Percentiles rank a stretch among this genome's conserved stretches.
These are phyloP conservation scores for Chelonus insularis DNA, from an alignment of 1,140 invertebrate species.

Conservation along the genomic window DNA sequence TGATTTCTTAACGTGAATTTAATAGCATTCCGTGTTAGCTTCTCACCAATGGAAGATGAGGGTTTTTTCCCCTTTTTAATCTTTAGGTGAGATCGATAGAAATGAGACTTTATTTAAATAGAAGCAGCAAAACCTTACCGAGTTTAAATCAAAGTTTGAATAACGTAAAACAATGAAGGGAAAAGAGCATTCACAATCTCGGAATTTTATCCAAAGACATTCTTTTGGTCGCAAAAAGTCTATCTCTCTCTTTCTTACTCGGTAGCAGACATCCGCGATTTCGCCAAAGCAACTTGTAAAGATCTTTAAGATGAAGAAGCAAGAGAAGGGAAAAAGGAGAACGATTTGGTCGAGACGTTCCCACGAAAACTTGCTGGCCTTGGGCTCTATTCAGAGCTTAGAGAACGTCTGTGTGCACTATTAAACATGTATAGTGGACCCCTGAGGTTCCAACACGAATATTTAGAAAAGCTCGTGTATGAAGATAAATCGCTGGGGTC, in stretches of 20 bases:
- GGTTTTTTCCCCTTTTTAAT: no score
- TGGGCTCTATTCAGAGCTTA: conserved; percentile 31
- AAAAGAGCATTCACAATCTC: no score
- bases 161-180: no score
- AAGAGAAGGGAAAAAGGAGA: background rate
- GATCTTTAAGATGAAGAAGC: background rate
- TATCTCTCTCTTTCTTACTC: background rate
- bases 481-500: background rate
- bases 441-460: background rate
- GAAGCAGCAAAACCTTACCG: no score
- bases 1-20: no score
- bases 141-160: no score
- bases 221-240: background rate
- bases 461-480: background rate
- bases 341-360: conserved; percentile 32
- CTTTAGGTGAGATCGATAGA: no score
- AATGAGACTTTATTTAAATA: no score
- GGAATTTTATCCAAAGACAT: no score
- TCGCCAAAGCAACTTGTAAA: conserved; percentile 3
- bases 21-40: no score
- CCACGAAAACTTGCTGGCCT: conserved; percentile 43
- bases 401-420: conserved; percentile 5
- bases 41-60: no score
- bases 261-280: background rate
- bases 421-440: conserved; percentile 19